Evolutionary conservation across 1,140 invertebrate genomes (phyloP), one percentile per base, ranked within the genome.

Genomic region (Argopecten irradians): DNA sequence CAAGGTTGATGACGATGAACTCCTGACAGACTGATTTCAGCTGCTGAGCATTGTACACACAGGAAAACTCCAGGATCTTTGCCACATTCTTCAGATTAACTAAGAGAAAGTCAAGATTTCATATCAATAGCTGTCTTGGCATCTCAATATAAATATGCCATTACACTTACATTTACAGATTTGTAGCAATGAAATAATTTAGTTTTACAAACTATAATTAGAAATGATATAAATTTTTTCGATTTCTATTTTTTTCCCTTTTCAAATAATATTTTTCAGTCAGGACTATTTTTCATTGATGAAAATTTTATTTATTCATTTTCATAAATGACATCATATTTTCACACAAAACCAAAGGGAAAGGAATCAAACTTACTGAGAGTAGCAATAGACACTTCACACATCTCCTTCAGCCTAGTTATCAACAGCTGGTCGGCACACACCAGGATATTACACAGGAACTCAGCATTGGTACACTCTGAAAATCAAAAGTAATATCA

Each of bases 361-460:
- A 36, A 34, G 16, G 13, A n/a, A 71, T n/a, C 5, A n/a, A 82
- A 93, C 93, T 94, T 89, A 96, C 95, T 93, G 1, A 97, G 91
- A 87, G 96, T 95, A 0, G 96, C 96, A 36, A 98, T 94, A 5
- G 96, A 95, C 3, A 96, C 95, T 95, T 98, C 97, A 95, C 97
- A 97, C 46, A 95, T 94, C 95, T 97, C 96, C 92, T 97, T 96
- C 8, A 98, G 95, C 84, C 97, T 93, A 1, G 93, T 93, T 2
- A 97, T 96, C 87, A 97, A 96, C 8, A 97, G 95, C 92, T 97
- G 97, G 92, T 98, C 97, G 55, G 97, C 96, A 22, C 97, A 96
- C 28, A 97, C 96, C 9, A 97, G 94, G 85, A 97, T 96, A 93
- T 97, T 97, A 93, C 96, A 97, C 36, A 97, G 94, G 89, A 96